Evolutionary conservation across 2,888 invertebrate species (phyloP).

Genomic region (Lordiphosa andalusiaca): DNA sequence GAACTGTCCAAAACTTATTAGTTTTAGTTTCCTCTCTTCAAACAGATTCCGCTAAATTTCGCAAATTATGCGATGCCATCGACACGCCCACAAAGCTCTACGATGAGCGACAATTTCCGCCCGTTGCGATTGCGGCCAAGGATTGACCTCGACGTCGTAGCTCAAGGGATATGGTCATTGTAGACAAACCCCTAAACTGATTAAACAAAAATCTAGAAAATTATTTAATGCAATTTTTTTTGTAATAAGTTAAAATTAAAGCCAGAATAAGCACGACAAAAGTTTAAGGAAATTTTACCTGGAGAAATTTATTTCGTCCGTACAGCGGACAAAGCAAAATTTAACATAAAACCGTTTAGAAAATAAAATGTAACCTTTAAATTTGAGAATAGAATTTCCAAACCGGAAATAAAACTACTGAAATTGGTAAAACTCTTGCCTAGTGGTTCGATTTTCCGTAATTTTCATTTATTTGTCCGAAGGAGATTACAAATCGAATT

Average conservation of each 20-base stretch:
- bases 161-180: constrained; percentile 37
- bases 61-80: constrained; percentile 79
- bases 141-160: constrained; percentile 71
- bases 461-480: too few species aligned
- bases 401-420: too few species aligned
- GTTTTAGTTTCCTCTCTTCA: not conserved
- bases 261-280: too few species aligned
- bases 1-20: not conserved
- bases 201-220: constrained; percentile 26
- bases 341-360: too few species aligned
- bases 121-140: constrained; percentile 77
- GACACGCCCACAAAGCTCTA: constrained; percentile 79
- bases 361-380: too few species aligned
- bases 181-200: constrained; percentile 36
- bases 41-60: constrained; percentile 79
- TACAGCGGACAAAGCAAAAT: too few species aligned
- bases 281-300: too few species aligned
- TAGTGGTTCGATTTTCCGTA: too few species aligned
- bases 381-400: too few species aligned
- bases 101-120: constrained; percentile 80
- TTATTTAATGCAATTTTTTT: constrained; percentile 38
- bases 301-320: too few species aligned
- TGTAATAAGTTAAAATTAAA: constrained; percentile 16
- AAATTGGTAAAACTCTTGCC: too few species aligned
- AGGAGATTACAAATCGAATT: too few species aligned